Evolutionary conservation across 2,888 invertebrate genomes (phyloP).

Genomic region (Cactoblastis cactorum): DNA sequence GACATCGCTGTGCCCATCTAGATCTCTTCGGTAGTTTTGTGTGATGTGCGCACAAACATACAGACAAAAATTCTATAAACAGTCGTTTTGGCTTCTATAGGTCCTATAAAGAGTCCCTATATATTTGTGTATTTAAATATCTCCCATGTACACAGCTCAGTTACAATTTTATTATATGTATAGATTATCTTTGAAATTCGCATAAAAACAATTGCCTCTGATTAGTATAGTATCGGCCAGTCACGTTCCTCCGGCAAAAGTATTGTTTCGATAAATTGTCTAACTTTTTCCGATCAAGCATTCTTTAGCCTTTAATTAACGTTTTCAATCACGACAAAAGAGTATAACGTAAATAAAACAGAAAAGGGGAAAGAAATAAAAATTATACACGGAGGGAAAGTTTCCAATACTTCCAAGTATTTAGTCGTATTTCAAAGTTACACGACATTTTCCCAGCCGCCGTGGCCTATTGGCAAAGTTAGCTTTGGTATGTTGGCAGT

Average conservation of each 20-base stretch:
- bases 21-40: too few relatives aligned
- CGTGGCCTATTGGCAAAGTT: constrained; percentile 13
- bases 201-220: not conserved
- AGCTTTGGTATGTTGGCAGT: constrained; percentile 8
- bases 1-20: too few relatives aligned
- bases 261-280: constrained; percentile 1
- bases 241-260: not conserved
- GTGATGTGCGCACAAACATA: too few relatives aligned
- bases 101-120: too few relatives aligned
- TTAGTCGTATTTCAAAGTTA: constrained; percentile 15
- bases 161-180: too few relatives aligned
- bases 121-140: too few relatives aligned
- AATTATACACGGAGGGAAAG: constrained; percentile 15
- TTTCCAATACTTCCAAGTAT: constrained; percentile 14
- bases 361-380: constrained; percentile 13
- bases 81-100: too few relatives aligned
- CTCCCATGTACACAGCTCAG: too few relatives aligned
- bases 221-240: not conserved
- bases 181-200: not conserved
- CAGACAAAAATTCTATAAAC: too few relatives aligned
- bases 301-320: constrained; percentile 15
- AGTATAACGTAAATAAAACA: constrained; percentile 15
- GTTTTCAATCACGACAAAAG: constrained; percentile 15
- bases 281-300: constrained; percentile 9
- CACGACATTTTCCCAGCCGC: constrained; percentile 10